Evolutionary conservation across 2,888 invertebrate species (phyloP).

Genomic region (Leucania comma): DNA sequence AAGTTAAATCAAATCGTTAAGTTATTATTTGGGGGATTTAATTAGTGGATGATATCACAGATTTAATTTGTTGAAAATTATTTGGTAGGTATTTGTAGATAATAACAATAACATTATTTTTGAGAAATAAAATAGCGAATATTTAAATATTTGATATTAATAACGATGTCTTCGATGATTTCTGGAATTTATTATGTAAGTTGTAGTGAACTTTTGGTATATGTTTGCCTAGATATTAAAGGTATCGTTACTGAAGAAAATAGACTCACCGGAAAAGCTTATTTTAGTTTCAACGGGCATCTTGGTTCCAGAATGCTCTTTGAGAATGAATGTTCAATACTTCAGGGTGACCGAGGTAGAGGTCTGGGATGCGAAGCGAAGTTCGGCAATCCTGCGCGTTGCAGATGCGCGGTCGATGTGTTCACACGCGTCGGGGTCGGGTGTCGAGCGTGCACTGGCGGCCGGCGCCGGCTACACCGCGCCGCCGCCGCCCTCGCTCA

Average conservation of each 20-base stretch:
- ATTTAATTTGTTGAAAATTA: constrained; percentile 35
- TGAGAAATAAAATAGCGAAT: constrained; percentile 12
- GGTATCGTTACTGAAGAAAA: constrained; percentile 51
- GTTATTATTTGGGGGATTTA: constrained; percentile 16
- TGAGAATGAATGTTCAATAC: constrained; percentile 47
- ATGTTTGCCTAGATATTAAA: constrained; percentile 23
- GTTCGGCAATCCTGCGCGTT: constrained; percentile 72
- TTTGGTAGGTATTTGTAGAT: constrained; percentile 2
- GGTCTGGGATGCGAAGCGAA: constrained; percentile 55
- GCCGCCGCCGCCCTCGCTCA: constrained; percentile 75
- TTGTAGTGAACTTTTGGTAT: constrained; percentile 43
- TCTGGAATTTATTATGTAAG: constrained; percentile 38
- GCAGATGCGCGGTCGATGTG: constrained; percentile 72
- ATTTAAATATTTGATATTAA: constrained; percentile 3
- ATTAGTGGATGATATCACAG: constrained; percentile 46
- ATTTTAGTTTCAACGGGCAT: constrained; percentile 89
- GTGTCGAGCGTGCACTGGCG: constrained; percentile 84
- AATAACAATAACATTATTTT: constrained; percentile 12
- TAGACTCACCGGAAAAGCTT: constrained; percentile 88
- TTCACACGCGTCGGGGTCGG: constrained; percentile 80
- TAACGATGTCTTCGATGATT: constrained; percentile 10
- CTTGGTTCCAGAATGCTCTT: constrained; percentile 62
- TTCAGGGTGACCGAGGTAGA: constrained; percentile 42
- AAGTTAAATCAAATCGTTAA: constrained; percentile 12
- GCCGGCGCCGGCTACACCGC: constrained; percentile 67